A percentile compares a stretch with the other conserved stretches of the same genome.
Evolutionary conservation across 2,888 invertebrate species (phyloP).

Genomic region (Papilio demoleus): DNA sequence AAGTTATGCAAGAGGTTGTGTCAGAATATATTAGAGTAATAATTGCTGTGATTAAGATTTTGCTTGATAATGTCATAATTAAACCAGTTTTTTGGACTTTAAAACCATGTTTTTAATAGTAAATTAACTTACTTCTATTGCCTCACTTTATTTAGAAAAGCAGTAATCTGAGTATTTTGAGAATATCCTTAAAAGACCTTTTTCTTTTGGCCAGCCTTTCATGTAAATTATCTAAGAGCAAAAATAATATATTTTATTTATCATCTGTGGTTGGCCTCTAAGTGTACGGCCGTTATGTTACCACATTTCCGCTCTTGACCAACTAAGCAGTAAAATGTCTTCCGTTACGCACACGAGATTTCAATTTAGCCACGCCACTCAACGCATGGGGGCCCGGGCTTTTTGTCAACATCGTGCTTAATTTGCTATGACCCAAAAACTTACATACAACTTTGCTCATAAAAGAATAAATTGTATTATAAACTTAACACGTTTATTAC

Average conservation of each 20-base stretch:
- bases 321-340: constrained; percentile 68
- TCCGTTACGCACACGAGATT: constrained; percentile 78
- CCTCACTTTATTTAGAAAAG: background rate
- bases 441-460: constrained; percentile 50
- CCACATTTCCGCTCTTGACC: constrained; percentile 76
- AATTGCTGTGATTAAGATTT: constrained; percentile 7
- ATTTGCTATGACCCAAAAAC: constrained; percentile 65
- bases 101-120: background rate
- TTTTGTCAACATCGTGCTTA: constrained; percentile 76
- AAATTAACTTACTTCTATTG: constrained; percentile 5
- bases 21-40: background rate
- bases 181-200: background rate
- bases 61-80: constrained; percentile 12
- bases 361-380: constrained; percentile 66
- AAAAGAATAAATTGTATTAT: constrained; percentile 19
- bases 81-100: constrained; percentile 24
- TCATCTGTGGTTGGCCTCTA: constrained; percentile 18
- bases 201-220: too few relatives aligned
- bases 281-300: constrained; percentile 49
- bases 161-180: background rate
- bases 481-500: background rate
- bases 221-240: too few relatives aligned
- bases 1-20: background rate
- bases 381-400: constrained; percentile 52
- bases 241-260: constrained; percentile 11